A percentile compares a stretch with the other conserved stretches of the same genome.
Conservation (phyloP, 1,140 invertebrate species). For the Heterodera schachtii region DNA sequence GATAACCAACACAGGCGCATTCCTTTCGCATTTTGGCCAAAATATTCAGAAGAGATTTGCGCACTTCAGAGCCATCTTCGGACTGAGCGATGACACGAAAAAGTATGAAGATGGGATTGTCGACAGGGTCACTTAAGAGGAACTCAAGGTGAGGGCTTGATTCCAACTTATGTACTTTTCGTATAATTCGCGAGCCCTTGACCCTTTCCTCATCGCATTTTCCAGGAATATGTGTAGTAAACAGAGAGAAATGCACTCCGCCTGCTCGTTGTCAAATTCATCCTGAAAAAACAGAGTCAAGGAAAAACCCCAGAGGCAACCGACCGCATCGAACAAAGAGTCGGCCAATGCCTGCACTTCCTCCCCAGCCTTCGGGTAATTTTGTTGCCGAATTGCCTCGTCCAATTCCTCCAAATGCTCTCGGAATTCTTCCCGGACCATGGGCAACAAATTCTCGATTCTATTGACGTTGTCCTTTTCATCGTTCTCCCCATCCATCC, state of each 20-base stretch:
- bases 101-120: slow-evolving; percentile 29
- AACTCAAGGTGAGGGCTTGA: neutral
- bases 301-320: neutral
- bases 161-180: slow-evolving; percentile 32
- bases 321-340: slow-evolving; percentile 25
- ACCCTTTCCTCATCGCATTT: slow-evolving; percentile 15
- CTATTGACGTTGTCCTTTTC: slow-evolving; percentile 11
- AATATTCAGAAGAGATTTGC: slow-evolving; percentile 29
- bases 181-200: neutral
- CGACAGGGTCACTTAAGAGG: slow-evolving; percentile 22
- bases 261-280: slow-evolving; percentile 27
- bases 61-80: slow-evolving; percentile 27
- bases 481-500: neutral
- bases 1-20: slow-evolving; percentile 27
- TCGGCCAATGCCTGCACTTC: slow-evolving; percentile 33
- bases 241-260: slow-evolving; percentile 36
- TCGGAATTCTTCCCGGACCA: slow-evolving; percentile 44
- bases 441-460: slow-evolving; percentile 21
- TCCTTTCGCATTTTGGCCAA: slow-evolving; percentile 40
- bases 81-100: slow-evolving; percentile 33
- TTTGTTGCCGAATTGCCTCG: slow-evolving; percentile 23
- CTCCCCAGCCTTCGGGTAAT: neutral
- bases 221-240: slow-evolving; percentile 36
- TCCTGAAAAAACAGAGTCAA: slow-evolving; percentile 7
- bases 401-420: slow-evolving; percentile 37